A percentile compares a stretch with the other conserved stretches of the same genome.
Evolutionary conservation across 2,797 vertebrate genomes (phyloP).

Genomic region (Vireo griseus): DNA sequence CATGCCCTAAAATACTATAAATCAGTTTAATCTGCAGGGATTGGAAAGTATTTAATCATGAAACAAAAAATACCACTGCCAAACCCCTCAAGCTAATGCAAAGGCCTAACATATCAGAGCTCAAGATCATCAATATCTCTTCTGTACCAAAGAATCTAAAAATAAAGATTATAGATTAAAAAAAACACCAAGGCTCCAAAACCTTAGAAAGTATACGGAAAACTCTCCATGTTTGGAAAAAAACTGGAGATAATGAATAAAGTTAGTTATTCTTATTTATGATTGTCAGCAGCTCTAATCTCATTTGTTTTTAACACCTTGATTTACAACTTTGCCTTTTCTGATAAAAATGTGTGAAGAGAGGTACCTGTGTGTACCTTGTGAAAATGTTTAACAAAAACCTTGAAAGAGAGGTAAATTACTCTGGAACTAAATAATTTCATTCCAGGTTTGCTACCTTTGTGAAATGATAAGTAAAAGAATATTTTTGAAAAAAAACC

Average conservation of each 20-base stretch:
- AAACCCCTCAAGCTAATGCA: background rate
- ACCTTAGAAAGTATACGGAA: background rate
- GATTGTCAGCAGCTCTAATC: background rate
- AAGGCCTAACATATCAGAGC: background rate
- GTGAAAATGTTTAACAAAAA: background rate
- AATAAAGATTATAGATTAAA: background rate
- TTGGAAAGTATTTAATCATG: background rate
- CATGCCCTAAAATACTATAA: background rate
- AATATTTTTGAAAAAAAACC: background rate
- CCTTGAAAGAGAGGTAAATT: background rate
- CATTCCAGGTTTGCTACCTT: background rate
- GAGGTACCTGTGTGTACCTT: background rate
- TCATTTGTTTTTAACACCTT: background rate
- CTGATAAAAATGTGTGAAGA: background rate
- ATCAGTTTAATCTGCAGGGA: background rate
- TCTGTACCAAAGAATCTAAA: background rate
- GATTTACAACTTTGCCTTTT: background rate
- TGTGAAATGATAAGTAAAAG: background rate
- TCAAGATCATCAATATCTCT: background rate
- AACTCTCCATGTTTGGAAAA: background rate
- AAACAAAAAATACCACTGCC: background rate
- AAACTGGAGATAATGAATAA: background rate
- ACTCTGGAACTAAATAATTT: background rate
- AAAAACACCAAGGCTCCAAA: background rate
- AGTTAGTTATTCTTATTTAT: background rate